Conservation (phyloP, 1,140 invertebrate species). For the Chionoecetes opilio region DNA sequence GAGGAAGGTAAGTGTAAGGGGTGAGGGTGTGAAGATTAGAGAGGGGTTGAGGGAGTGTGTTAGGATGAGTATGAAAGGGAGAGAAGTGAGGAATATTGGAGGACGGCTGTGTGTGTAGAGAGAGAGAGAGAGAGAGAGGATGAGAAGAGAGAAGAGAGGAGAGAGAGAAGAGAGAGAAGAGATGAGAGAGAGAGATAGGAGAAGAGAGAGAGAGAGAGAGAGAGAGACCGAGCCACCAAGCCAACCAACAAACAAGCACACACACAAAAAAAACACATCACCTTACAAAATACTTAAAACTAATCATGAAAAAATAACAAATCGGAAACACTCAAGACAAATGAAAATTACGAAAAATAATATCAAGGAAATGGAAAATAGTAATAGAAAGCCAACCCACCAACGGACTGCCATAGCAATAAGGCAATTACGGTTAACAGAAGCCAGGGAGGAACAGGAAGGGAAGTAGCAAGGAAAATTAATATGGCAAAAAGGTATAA, state of each 20-base stretch:
- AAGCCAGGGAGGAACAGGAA: conserved; percentile 14
- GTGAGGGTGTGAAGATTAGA: conserved; percentile 50
- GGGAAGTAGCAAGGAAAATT: conserved; percentile 29
- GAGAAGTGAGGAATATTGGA: conserved; percentile 13
- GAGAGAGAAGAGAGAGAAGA: background rate
- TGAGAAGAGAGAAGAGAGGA: background rate
- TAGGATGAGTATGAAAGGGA: conserved; percentile 43
- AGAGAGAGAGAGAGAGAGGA: background rate
- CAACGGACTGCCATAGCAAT: background rate
- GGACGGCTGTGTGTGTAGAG: conserved; percentile 6
- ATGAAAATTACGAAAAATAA: no score
- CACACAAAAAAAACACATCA: background rate
- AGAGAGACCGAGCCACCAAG: background rate
- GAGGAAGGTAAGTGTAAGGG: conserved; percentile 5
- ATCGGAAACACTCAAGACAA: no score
- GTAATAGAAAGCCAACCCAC: background rate
- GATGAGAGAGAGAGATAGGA: background rate
- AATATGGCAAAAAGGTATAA: conserved; percentile 11
- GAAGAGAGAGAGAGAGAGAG: background rate
- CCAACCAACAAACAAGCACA: background rate
- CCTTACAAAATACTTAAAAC: background rate
- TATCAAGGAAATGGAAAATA: background rate
- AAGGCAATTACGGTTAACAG: background rate
- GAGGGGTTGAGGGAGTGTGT: conserved; percentile 32
- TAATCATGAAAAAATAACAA: background rate